phyloP scores from a whole-genome alignment of 2,888 invertebrate genomes.

The Zaprionus bogoriensis region DNA sequence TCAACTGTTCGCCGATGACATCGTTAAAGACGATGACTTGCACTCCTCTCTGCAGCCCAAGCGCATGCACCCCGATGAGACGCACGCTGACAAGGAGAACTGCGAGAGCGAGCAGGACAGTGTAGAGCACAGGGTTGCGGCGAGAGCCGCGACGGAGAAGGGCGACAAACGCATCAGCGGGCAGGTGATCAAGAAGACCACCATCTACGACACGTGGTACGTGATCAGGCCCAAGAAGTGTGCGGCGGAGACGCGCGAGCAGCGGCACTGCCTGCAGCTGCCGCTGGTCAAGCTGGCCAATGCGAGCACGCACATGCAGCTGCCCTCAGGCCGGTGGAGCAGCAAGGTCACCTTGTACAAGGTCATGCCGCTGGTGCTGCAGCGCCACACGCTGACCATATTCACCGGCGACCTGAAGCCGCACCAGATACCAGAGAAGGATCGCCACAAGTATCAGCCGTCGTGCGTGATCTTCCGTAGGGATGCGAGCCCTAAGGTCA shows the following conservation, averaged over 20 bases:
- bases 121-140: too few relatives aligned
- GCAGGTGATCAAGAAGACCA: slow-evolving; percentile 36
- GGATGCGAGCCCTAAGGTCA: not conserved
- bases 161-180: not conserved
- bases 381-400: slow-evolving; percentile 55
- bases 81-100: too few relatives aligned
- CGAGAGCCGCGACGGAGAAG: too few relatives aligned
- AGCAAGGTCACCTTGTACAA: slow-evolving; percentile 77
- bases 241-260: slow-evolving; percentile 29
- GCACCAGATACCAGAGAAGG: slow-evolving; percentile 72
- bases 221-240: slow-evolving; percentile 73
- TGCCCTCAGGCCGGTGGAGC: slow-evolving; percentile 77
- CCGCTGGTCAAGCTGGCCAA: slow-evolving; percentile 80
- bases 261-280: slow-evolving; percentile 66
- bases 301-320: slow-evolving; percentile 54
- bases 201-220: slow-evolving; percentile 81
- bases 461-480: slow-evolving; percentile 80
- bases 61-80: not conserved
- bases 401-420: slow-evolving; percentile 78
- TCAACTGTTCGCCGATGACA: not conserved
- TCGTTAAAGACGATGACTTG: slow-evolving; percentile 8
- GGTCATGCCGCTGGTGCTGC: slow-evolving; percentile 45
- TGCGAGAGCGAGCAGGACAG: too few relatives aligned
- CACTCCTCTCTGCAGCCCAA: too few relatives aligned
- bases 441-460: slow-evolving; percentile 79